These are phyloP conservation scores for Leptinotarsa juncta DNA, from an alignment of 2,888 invertebrate genomes.

Conservation along the genomic window DNA sequence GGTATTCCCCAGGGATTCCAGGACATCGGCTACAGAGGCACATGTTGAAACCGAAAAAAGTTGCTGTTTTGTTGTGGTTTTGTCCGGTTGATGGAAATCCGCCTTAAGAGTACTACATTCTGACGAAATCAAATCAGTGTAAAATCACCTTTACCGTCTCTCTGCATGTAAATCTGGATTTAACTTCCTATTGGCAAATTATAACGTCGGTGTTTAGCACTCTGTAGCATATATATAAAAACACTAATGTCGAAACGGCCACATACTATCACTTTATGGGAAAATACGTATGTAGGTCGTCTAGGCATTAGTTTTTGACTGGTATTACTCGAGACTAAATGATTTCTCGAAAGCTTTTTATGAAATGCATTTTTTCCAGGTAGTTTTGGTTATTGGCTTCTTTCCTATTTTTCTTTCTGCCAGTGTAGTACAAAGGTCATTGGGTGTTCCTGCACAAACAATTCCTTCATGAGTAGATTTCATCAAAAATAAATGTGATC, in stretches of 20 bases:
- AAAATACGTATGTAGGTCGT: background rate
- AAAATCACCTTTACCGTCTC: background rate
- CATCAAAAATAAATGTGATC: background rate
- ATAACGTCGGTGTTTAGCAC: background rate
- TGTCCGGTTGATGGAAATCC: too few species aligned
- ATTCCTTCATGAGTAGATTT: background rate
- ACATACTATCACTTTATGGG: background rate
- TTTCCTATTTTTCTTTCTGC: conserved; percentile 12
- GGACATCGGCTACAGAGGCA: too few species aligned
- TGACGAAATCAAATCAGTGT: conserved; percentile 2
- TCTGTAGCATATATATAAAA: conserved; percentile 2
- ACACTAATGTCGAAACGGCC: background rate
- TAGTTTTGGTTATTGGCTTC: conserved; percentile 4
- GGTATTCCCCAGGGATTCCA: too few species aligned
- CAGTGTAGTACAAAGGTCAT: conserved; percentile 7
- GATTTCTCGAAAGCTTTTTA: conserved; percentile 19
- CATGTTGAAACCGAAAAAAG: too few species aligned
- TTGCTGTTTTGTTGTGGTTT: too few species aligned
- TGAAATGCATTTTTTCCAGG: conserved; percentile 11
- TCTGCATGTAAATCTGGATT: conserved; percentile 5
- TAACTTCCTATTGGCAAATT: conserved; percentile 3
- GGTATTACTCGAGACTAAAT: conserved; percentile 39
- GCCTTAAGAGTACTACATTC: background rate
- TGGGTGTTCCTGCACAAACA: conserved; percentile 2
- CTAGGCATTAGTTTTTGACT: conserved; percentile 5